Evolutionary conservation across 2,797 vertebrate species (phyloP), one percentile per base, ranked within the genome.

Genomic region (Odontamblyopus rebecca): DNA sequence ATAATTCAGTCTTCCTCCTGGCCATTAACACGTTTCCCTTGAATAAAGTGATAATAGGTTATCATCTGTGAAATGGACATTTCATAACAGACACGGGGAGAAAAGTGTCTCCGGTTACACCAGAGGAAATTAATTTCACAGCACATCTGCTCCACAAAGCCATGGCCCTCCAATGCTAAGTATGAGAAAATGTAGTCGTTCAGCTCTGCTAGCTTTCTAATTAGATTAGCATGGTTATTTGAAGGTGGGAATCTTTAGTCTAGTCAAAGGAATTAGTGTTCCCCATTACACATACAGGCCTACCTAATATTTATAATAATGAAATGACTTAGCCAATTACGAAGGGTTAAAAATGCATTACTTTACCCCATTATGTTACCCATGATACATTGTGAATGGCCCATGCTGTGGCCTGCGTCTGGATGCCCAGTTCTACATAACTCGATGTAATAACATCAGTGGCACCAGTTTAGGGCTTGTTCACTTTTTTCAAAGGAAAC

Each of bases 21-120:
- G 97, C 97, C 96, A 98, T 99, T 98, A 99, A 96, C 97, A 98
- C 96, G 95, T 98, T 98, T 99, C 95, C 96, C 95, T 96, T 98
- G 96, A 98, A 98, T 98, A 97, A 98, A 98, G 98, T 98, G 96
- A 98, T 99, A 99, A 99, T 99, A 98, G 97, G 97, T 99, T 98
- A 99, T 98, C 98, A 99, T 99, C 97, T 99, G 97, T 99, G 97
- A 99, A 99, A 99, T 98, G 97, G 96, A 98, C 98, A 99, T 99
- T 98, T 97, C 97, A 99, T 99, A 98, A 98, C 96, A 97, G 96
- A 97, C 90, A 89, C 85, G 77, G 83, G 77, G 85, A 82, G 86
- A 75, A 81, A 86, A 89, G 95, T 92, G 94, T 97, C 95, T 97
- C 96, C 95, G 94, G 95, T 98, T 98, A 98, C 97, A 99, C 96